Percentiles rank a stretch among this genome's conserved stretches.
Evolutionary conservation across 1,140 invertebrate genomes (phyloP).

Genomic region (Aporrectodea caliginosa): DNA sequence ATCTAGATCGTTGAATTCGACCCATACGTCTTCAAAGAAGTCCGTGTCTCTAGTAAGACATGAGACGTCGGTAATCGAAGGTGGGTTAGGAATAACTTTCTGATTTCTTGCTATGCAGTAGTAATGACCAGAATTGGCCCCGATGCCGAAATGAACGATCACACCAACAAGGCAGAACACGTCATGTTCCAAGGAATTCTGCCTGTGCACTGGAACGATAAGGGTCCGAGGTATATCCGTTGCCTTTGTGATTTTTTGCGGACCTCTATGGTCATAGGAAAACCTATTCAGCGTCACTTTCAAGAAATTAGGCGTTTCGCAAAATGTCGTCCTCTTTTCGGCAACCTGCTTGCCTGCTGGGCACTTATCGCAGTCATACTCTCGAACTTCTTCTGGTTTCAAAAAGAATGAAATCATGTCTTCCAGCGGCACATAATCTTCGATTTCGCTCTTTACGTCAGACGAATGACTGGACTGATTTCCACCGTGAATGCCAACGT

Average conservation of each 20-base stretch:
- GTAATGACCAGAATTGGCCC: not conserved
- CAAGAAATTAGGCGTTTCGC: not conserved
- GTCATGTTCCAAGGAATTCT: not conserved
- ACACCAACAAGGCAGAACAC: not conserved
- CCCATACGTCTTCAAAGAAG: not conserved
- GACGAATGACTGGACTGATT: too few relatives aligned
- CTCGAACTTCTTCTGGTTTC: not conserved
- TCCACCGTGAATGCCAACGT: not conserved
- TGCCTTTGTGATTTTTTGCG: not conserved
- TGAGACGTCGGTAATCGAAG: not conserved
- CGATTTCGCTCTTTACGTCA: not conserved
- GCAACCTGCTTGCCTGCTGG: not conserved
- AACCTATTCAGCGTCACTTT: not conserved
- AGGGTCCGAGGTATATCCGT: not conserved
- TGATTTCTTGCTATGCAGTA: not conserved
- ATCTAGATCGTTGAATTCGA: not conserved
- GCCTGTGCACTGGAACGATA: not conserved
- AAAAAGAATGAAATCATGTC: not conserved
- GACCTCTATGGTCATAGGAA: not conserved
- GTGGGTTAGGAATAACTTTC: not conserved
- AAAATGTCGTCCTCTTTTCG: not conserved
- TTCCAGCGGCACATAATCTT: not conserved
- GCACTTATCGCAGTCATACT: not conserved
- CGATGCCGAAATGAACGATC: not conserved
- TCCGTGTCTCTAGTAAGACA: not conserved